Percentiles rank a stretch among this genome's conserved stretches.
These are phyloP conservation scores for Drosophila dunni DNA, from an alignment of 1,140 invertebrate genomes.

Conservation along the genomic window DNA sequence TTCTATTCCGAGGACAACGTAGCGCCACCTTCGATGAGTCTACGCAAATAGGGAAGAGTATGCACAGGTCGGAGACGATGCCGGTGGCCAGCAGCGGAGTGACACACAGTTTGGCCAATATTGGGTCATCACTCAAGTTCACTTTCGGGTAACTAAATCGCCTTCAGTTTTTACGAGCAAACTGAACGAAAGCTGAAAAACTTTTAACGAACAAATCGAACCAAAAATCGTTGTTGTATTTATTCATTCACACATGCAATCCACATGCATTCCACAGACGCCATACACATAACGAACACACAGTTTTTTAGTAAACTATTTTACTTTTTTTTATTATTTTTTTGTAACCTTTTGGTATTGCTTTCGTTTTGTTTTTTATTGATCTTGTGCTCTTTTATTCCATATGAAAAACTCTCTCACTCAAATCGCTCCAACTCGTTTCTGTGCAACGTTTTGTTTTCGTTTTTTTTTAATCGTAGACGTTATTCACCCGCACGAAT, in stretches of 20 bases:
- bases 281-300: conserved; percentile 6
- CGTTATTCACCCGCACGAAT: conserved; percentile 91
- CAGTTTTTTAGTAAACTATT: not conserved
- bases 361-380: conserved; percentile 24
- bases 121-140: conserved; percentile 92
- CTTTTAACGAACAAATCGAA: not conserved
- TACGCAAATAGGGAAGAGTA: conserved; percentile 83
- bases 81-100: conserved; percentile 88
- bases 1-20: conserved; percentile 85
- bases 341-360: not conserved
- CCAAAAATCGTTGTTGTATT: conserved; percentile 18
- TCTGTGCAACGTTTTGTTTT: conserved; percentile 50
- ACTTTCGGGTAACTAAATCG: conserved; percentile 90
- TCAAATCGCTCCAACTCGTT: conserved; percentile 63
- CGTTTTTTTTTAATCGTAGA: conserved; percentile 86
- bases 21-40: conserved; percentile 88
- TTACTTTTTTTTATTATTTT: not conserved
- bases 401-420: conserved; percentile 33
- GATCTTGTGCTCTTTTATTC: conserved; percentile 24
- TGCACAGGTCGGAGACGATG: conserved; percentile 93
- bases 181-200: not conserved
- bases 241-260: not conserved
- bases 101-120: conserved; percentile 90
- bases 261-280: conserved; percentile 10
- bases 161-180: not conserved